These are phyloP conservation scores for Cheirogaleus major DNA, from an alignment of 2,797 vertebrate species.

Conservation along the genomic window DNA sequence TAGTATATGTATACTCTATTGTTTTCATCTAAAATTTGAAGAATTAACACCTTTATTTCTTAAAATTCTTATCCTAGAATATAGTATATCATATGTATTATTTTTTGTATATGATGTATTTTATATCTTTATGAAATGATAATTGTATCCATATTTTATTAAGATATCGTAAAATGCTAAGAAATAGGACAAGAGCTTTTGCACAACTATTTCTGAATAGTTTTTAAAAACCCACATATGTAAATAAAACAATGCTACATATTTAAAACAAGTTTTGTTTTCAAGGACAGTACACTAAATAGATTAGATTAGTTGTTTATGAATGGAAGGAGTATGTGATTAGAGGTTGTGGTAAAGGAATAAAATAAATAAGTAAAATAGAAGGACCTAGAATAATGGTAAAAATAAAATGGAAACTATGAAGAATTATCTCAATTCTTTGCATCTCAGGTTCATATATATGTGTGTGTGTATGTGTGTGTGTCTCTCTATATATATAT, in stretches of 20 bases:
- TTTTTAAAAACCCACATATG: background rate
- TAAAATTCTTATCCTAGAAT: background rate
- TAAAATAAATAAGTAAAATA: background rate
- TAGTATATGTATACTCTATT: background rate
- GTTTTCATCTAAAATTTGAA: background rate
- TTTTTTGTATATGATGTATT: background rate
- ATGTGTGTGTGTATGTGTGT: background rate
- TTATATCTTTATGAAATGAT: background rate
- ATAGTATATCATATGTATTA: background rate
- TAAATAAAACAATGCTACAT: background rate
- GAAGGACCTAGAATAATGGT: background rate
- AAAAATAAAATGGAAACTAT: background rate
- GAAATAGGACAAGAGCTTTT: background rate
- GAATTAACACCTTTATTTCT: background rate
- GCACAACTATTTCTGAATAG: background rate
- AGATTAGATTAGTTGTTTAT: background rate
- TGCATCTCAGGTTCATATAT: background rate
- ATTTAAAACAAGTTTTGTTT: background rate
- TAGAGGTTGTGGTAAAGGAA: background rate
- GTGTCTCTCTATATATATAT: background rate
- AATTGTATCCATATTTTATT: background rate
- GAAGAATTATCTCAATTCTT: background rate
- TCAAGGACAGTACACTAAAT: background rate
- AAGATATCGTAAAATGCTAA: background rate
- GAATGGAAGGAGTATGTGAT: background rate